These are phyloP conservation scores for Caenorhabditis brenneri DNA, from an alignment of 1,140 invertebrate genomes.

Conservation along the genomic window DNA sequence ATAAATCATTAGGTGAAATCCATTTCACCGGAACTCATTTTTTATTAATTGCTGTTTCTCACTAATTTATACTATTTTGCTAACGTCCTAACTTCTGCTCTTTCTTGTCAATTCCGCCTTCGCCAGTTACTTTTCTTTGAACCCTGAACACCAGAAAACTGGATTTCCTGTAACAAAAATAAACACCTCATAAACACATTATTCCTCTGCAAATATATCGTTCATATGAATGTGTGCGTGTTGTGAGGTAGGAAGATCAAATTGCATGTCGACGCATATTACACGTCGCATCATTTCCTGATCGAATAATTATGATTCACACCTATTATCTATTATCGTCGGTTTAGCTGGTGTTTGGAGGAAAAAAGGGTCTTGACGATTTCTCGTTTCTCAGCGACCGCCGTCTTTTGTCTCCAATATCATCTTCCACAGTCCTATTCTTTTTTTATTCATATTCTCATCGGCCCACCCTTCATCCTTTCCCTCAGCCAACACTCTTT, in stretches of 20 bases:
- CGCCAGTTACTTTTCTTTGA: too few species aligned
- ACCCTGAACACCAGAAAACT: neutral
- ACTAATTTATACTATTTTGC: too few species aligned
- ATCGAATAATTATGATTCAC: constrained; percentile 22
- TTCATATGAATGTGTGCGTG: neutral
- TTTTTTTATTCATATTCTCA: neutral
- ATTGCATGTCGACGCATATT: neutral
- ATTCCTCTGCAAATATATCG: neutral
- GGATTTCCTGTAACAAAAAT: neutral
- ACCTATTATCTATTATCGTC: constrained; percentile 15
- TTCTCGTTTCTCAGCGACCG: constrained; percentile 6
- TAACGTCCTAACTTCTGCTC: too few species aligned
- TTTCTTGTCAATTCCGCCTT: too few species aligned
- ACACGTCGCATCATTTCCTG: neutral
- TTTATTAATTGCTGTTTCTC: too few species aligned
- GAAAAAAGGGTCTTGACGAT: neutral
- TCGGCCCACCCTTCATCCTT: neutral
- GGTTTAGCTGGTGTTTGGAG: neutral
- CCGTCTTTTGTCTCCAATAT: neutral
- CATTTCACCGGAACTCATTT: too few species aligned
- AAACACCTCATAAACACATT: neutral
- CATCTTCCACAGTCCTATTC: neutral
- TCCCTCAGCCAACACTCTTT: neutral
- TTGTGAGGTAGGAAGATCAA: neutral
- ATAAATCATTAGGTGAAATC: too few species aligned